A percentile compares a stretch with the other conserved stretches of the same genome.
These are phyloP conservation scores for Erythrocercus mccallii DNA, from an alignment of 2,113 vertebrate species.

Conservation along the genomic window DNA sequence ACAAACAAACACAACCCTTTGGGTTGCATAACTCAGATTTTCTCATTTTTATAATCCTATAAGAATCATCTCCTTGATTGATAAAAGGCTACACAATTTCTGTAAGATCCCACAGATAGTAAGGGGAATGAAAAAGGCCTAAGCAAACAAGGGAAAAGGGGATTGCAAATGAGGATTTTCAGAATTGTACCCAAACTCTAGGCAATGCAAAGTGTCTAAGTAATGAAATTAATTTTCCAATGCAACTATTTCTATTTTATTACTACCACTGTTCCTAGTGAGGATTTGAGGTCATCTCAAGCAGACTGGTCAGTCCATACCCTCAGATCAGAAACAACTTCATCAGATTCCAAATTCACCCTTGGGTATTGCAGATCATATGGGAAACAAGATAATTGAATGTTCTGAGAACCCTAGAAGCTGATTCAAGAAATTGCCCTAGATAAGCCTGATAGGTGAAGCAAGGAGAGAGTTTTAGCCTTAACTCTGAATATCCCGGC, in stretches of 20 bases:
- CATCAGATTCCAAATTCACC: slow-evolving; percentile 45
- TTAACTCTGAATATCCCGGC: slow-evolving; percentile 37
- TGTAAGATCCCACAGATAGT: not conserved
- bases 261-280: not conserved
- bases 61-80: not conserved
- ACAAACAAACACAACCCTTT: not conserved
- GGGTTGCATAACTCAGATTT: not conserved
- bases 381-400: slow-evolving; percentile 64
- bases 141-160: not conserved
- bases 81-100: not conserved
- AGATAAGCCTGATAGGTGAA: slow-evolving; percentile 50
- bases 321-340: slow-evolving; percentile 60
- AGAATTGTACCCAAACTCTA: not conserved
- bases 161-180: not conserved
- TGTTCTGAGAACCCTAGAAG: slow-evolving; percentile 44
- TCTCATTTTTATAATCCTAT: not conserved
- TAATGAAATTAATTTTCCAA: slow-evolving; percentile 37
- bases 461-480: not conserved
- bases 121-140: not conserved
- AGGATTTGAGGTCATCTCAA: slow-evolving; percentile 29
- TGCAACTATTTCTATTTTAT: slow-evolving; percentile 3
- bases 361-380: slow-evolving; percentile 41
- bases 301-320: slow-evolving; percentile 52
- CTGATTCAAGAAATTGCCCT: slow-evolving; percentile 44
- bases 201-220: not conserved